Evolutionary conservation across 2,797 vertebrate genomes (phyloP).

Genomic region (Coregonus sp.): DNA sequence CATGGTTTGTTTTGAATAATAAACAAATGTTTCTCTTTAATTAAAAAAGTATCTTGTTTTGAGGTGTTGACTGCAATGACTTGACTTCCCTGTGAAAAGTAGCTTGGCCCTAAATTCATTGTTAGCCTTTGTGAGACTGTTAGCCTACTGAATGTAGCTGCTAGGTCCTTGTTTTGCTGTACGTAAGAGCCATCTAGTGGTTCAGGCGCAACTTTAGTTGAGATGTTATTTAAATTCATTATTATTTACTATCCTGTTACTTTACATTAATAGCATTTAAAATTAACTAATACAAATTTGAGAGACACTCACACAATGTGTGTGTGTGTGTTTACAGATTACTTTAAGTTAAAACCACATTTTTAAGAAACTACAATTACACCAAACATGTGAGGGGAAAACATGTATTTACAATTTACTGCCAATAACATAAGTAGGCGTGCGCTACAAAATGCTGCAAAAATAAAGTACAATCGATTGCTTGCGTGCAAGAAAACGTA

Average conservation of each 20-base stretch:
- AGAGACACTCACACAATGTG: neutral
- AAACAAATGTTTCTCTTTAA: slow-evolving; percentile 18
- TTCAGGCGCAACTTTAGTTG: neutral
- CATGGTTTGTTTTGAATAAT: slow-evolving; percentile 70
- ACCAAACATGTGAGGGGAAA: no score
- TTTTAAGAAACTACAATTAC: neutral
- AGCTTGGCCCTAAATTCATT: no score
- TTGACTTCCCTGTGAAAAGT: no score
- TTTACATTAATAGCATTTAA: neutral
- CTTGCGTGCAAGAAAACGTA: slow-evolving; percentile 33
- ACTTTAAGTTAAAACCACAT: neutral
- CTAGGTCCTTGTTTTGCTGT: neutral
- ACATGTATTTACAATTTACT: neutral
- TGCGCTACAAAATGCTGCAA: neutral
- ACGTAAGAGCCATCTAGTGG: slow-evolving; percentile 6
- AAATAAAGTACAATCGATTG: neutral
- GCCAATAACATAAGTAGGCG: neutral
- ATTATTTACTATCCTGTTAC: neutral
- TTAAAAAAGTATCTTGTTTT: neutral
- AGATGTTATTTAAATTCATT: neutral
- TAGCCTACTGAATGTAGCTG: neutral
- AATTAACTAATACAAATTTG: neutral
- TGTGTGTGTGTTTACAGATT: no score
- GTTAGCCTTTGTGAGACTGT: no score
- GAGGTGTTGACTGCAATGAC: no score